Evolutionary conservation across 1,140 invertebrate species (phyloP).

Genomic region (Argopecten irradians): DNA sequence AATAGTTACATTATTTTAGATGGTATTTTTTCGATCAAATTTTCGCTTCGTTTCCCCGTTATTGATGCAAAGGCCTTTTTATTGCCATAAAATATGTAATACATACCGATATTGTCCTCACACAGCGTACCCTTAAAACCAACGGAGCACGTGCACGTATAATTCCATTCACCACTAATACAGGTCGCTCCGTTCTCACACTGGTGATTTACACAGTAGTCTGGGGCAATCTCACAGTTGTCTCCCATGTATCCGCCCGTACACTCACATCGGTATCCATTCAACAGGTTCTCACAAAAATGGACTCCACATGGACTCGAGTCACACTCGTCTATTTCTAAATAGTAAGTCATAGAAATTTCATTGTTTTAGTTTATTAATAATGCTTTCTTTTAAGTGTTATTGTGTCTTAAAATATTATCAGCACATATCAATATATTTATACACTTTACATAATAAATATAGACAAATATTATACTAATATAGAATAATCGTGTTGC

Average conservation of each 20-base stretch:
- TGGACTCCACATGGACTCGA: slow-evolving; percentile 63
- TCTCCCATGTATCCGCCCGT: slow-evolving; percentile 93
- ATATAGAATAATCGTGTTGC: too few species aligned
- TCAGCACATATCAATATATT: too few species aligned
- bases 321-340: slow-evolving; percentile 65
- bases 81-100: too few species aligned
- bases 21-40: too few species aligned
- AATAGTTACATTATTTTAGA: too few species aligned
- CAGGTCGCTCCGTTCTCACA: slow-evolving; percentile 63
- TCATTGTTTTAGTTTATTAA: too few species aligned
- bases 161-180: slow-evolving; percentile 47
- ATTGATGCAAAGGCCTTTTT: too few species aligned
- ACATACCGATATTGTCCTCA: slow-evolving; percentile 47
- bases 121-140: slow-evolving; percentile 54
- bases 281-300: slow-evolving; percentile 73
- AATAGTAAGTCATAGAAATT: background rate
- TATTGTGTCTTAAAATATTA: too few species aligned
- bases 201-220: slow-evolving; percentile 77
- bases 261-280: slow-evolving; percentile 88
- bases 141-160: slow-evolving; percentile 54
- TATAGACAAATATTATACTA: too few species aligned
- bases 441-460: too few species aligned
- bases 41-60: too few species aligned
- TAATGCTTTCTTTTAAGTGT: too few species aligned
- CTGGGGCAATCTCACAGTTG: slow-evolving; percentile 93